These are phyloP conservation scores for Odocoileus virginianus DNA, from an alignment of 2,113 vertebrate species.

Conservation along the genomic window DNA sequence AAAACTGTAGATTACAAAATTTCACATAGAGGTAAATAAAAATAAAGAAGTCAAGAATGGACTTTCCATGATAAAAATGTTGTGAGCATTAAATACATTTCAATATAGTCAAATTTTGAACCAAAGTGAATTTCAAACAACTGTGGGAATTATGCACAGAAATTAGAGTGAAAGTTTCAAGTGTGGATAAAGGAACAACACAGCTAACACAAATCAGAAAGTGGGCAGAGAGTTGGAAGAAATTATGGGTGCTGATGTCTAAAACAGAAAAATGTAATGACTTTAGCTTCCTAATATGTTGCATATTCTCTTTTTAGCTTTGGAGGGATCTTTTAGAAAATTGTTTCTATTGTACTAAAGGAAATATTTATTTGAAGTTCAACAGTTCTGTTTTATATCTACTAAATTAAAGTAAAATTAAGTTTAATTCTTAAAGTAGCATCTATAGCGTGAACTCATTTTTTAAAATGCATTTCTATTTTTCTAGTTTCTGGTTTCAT, in stretches of 20 bases:
- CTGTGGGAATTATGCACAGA: background rate
- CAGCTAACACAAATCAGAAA: background rate
- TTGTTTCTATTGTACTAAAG: background rate
- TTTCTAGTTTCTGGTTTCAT: background rate
- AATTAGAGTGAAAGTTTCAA: background rate
- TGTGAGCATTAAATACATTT: background rate
- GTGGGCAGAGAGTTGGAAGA: background rate
- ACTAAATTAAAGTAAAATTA: background rate
- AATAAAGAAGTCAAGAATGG: background rate
- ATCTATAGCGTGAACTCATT: background rate
- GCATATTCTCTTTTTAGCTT: background rate
- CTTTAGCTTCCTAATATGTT: background rate
- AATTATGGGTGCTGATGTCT: background rate
- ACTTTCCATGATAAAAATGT: background rate
- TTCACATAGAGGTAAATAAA: background rate
- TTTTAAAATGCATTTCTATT: background rate
- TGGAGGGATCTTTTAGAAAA: background rate
- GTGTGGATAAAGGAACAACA: background rate
- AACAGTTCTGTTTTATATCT: background rate
- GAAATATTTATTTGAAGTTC: background rate
- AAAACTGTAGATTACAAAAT: background rate
- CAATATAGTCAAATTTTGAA: background rate
- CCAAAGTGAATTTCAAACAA: background rate
- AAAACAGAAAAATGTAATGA: background rate
- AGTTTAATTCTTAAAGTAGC: slow-evolving; percentile 32